Conservation (phyloP, 2,888 invertebrate genomes). For the Malthinus seriepunctatus region DNA sequence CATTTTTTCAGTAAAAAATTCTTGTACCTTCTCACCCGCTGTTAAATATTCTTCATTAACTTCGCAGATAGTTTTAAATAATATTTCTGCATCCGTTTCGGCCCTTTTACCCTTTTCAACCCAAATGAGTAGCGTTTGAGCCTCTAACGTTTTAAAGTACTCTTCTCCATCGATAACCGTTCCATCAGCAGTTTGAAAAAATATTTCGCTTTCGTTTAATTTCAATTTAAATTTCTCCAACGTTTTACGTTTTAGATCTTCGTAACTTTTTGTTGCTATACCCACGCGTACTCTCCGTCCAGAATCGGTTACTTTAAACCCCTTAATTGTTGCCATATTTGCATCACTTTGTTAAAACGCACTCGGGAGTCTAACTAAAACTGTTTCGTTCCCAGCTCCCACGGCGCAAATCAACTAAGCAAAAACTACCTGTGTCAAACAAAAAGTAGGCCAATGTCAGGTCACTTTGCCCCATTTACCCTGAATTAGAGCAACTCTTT, state of each 20-base stretch:
- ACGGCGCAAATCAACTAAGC: constrained; percentile 1
- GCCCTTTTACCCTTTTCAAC: constrained; percentile 50
- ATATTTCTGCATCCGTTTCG: constrained; percentile 67
- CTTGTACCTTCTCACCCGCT: constrained; percentile 71
- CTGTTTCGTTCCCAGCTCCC: constrained; percentile 1
- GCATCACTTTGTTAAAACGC: no score
- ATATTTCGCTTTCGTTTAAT: constrained; percentile 40
- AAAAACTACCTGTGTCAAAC: constrained; percentile 8
- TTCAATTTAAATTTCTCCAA: constrained; percentile 60
- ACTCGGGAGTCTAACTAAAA: not conserved
- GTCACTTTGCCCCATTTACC: constrained; percentile 44
- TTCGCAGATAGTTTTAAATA: constrained; percentile 70
- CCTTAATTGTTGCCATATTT: constrained; percentile 60
- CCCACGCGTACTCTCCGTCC: constrained; percentile 70
- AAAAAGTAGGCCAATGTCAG: constrained; percentile 46
- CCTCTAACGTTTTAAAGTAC: constrained; percentile 72
- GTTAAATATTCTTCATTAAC: constrained; percentile 70
- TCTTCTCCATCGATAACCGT: constrained; percentile 75
- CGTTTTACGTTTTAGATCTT: constrained; percentile 70
- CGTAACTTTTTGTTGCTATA: constrained; percentile 67
- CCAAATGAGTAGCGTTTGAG: constrained; percentile 75
- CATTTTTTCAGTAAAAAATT: constrained; percentile 73
- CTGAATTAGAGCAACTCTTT: not conserved
- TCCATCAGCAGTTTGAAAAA: constrained; percentile 62
- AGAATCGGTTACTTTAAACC: constrained; percentile 74